phyloP scores from a whole-genome alignment of 1,140 invertebrate genomes.

The Tachypleus tridentatus region DNA sequence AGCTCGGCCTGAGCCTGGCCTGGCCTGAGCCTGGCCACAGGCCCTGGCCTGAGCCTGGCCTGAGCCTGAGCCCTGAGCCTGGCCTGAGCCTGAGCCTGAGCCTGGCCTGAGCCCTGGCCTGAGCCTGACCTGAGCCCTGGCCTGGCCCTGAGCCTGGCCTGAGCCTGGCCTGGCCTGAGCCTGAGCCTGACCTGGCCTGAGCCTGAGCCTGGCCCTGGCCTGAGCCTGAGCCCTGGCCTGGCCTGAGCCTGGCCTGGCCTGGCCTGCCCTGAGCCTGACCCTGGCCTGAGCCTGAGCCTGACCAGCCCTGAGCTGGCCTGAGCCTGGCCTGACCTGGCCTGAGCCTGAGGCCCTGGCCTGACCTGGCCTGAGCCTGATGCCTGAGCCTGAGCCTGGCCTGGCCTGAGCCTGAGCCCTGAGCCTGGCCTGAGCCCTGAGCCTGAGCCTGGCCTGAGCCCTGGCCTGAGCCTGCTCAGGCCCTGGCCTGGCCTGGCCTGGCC shows the following conservation, averaged over 20 bases:
- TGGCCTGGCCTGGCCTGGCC: constrained; percentile 24
- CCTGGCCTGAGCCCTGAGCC: constrained; percentile 21
- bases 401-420: constrained; percentile 18
- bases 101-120: constrained; percentile 23
- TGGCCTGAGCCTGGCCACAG: constrained; percentile 21
- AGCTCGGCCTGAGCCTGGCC: constrained; percentile 16
- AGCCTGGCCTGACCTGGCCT: constrained; percentile 22
- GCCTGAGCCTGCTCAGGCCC: constrained; percentile 22
- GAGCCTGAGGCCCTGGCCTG: constrained; percentile 24
- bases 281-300: too few species aligned
- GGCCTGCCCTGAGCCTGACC: too few species aligned
- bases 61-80: constrained; percentile 23
- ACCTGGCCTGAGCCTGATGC: constrained; percentile 16
- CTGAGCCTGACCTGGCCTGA: constrained; percentile 22
- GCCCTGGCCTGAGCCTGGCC: constrained; percentile 16
- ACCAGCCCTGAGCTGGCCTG: constrained; percentile 23
- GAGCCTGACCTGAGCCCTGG: constrained; percentile 20
- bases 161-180: constrained; percentile 23
- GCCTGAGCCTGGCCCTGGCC: constrained; percentile 22
- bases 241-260: constrained; percentile 26
- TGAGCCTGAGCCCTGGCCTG: constrained; percentile 18
- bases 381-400: constrained; percentile 18
- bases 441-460: constrained; percentile 26
- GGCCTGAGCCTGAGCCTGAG: constrained; percentile 21
- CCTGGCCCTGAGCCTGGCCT: constrained; percentile 23